Evolutionary conservation across 2,797 vertebrate genomes (phyloP), one percentile per base, ranked within the genome.

Genomic region (Periophthalmus magnuspinnatus): DNA sequence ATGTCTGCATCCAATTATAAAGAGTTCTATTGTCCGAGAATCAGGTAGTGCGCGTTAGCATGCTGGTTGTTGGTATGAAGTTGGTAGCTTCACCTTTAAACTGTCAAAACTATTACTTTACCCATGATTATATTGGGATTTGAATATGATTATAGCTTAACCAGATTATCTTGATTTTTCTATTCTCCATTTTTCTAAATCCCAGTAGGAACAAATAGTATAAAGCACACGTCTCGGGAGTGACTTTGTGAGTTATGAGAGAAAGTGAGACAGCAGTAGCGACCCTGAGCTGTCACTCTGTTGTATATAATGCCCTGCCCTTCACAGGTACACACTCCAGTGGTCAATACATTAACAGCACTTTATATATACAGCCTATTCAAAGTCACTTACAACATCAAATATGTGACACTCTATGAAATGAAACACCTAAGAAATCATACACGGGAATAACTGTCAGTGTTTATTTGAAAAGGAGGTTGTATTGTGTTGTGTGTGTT

Each of bases 171-270:
- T 28, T 56, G 55, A 11, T 56, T 16, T 24, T 13, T 1, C 14
- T 56, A 28, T 28, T 17, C 5, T 57, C 22, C 16, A 17, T 17
- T 5, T 28, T 32, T 57, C 24, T 28, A 28, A 24, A 56, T 11
- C 54, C 9, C 22, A 22, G 10, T 56, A 56, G 21, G 24, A 24
- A 50, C 48, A 50, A 22, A 24, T 16, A 8, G 16, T 36, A 19
- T 19, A 59, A 5, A 10, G 17, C 17, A 10, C 16, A 59, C 56
- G 1, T 36, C 33, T 59, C 14, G 16, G 57, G 11, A 28, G 55
- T 57, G 22, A 57, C 57, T 59, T n/a, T 59, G 57, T 33, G 57
- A 59, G 32, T 59, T 33, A 59, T 59, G 57, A 33, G 57, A 59
- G 28, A 21, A 28, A 33, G 55, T 32, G 55, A 59, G 28, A 33